These are phyloP conservation scores for Patella depressa DNA, from an alignment of 2,888 invertebrate species.

Conservation along the genomic window DNA sequence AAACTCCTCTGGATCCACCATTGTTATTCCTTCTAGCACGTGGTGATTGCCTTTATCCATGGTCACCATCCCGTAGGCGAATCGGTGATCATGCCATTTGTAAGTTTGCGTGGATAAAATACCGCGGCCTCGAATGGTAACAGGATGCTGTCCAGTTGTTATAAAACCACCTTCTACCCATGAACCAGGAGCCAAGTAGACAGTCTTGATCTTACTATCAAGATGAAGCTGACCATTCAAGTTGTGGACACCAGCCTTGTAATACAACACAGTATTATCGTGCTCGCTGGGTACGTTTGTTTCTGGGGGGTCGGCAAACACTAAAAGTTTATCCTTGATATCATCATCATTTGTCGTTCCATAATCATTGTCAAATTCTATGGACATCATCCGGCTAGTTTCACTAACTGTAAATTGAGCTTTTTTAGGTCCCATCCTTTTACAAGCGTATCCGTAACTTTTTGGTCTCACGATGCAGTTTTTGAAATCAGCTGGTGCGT, in stretches of 20 bases:
- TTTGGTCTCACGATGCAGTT: constrained; percentile 31
- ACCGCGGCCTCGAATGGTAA: constrained; percentile 29
- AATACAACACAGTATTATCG: constrained; percentile 26
- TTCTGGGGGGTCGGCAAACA: constrained; percentile 35
- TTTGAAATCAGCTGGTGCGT: constrained; percentile 27
- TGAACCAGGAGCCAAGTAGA: constrained; percentile 32
- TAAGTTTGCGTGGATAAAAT: constrained; percentile 19
- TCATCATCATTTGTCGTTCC: constrained; percentile 19
- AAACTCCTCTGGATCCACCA: constrained; percentile 20
- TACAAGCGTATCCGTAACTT: constrained; percentile 24
- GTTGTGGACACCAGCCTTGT: constrained; percentile 28
- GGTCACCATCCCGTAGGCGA: constrained; percentile 18
- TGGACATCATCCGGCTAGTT: constrained; percentile 30
- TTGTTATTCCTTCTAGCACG: constrained; percentile 24
- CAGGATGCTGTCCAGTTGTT: constrained; percentile 8
- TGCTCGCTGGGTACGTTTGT: constrained; percentile 19
- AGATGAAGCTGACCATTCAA: constrained; percentile 28
- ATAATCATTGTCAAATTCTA: constrained; percentile 33
- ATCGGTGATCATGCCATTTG: constrained; percentile 20
- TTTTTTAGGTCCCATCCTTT: constrained; percentile 20
- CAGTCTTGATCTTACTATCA: constrained; percentile 16
- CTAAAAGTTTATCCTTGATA: constrained; percentile 31
- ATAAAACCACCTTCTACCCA: constrained; percentile 28
- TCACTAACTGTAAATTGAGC: constrained; percentile 26
- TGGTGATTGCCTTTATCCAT: constrained; percentile 28